Percentiles rank a stretch among this genome's conserved stretches.
phyloP scores from a whole-genome alignment of 2,888 invertebrate species.

The Microplitis manilae region DNA sequence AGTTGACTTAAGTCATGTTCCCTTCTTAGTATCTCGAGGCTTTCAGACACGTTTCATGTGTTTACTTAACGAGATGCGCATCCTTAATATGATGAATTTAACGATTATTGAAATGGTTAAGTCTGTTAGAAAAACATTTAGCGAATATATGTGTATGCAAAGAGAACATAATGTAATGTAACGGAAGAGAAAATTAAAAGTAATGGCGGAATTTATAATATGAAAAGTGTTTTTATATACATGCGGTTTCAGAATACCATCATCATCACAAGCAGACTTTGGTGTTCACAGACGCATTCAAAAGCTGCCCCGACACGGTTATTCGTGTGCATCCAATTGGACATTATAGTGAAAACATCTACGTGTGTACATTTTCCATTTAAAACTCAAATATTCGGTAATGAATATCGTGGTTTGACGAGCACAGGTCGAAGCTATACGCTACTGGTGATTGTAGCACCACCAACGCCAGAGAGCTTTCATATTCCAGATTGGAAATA shows the following conservation, averaged over 20 bases:
- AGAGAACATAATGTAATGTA: background rate
- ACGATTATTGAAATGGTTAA: background rate
- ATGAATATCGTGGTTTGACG: constrained; percentile 59
- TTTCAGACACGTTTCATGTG: background rate
- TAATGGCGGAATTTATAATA: background rate
- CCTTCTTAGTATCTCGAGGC: background rate
- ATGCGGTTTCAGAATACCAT: background rate
- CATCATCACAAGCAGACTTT: background rate
- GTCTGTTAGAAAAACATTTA: background rate
- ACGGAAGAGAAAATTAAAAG: background rate
- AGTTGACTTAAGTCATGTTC: background rate
- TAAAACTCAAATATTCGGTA: constrained; percentile 65
- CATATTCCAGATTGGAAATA: constrained; percentile 68
- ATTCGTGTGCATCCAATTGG: constrained; percentile 20
- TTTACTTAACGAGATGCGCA: background rate
- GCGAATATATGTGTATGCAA: background rate
- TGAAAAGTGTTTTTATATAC: background rate
- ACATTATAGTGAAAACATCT: constrained; percentile 22
- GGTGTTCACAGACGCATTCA: background rate
- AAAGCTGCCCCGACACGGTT: constrained; percentile 20
- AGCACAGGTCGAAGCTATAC: constrained; percentile 29
- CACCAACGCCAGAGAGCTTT: constrained; percentile 55
- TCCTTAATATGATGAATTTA: background rate
- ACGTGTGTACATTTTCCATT: constrained; percentile 50
- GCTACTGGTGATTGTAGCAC: constrained; percentile 49